phyloP scores from a whole-genome alignment of 2,113 vertebrate genomes.

The Pollimyrus isidori region DNA sequence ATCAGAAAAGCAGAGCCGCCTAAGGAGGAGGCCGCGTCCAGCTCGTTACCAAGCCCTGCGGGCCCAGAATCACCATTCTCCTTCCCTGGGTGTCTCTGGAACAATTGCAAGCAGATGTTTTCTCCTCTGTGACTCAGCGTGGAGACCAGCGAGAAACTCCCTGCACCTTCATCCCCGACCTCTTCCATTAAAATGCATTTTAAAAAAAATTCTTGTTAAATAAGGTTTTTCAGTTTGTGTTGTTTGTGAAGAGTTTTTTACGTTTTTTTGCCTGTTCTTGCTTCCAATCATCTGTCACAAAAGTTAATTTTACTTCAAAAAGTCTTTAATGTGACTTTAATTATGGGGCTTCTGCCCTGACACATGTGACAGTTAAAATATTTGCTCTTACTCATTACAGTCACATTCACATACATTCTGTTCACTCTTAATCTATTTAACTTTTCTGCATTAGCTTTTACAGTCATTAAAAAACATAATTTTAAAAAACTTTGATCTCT shows the following conservation, averaged over 20 bases:
- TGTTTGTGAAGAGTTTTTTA: background rate
- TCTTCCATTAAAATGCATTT: background rate
- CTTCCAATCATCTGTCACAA: background rate
- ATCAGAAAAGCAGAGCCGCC: background rate
- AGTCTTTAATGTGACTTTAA: background rate
- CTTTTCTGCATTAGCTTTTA: background rate
- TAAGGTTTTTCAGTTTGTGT: background rate
- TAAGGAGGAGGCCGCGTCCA: conserved; percentile 30
- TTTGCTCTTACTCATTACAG: background rate
- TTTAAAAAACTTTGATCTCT: background rate
- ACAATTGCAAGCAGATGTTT: conserved; percentile 78
- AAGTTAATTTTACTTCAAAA: background rate
- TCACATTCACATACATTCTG: background rate
- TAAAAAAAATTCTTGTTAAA: background rate
- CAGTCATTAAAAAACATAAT: background rate
- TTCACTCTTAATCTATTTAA: background rate
- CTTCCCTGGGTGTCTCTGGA: conserved; percentile 62
- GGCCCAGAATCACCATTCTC: conserved; percentile 55
- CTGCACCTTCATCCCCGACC: background rate
- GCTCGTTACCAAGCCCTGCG: conserved; percentile 40
- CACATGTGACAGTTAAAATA: background rate
- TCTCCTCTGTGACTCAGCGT: conserved; percentile 26
- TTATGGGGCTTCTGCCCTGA: background rate
- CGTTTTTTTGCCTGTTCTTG: background rate
- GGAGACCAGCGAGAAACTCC: background rate